Evolutionary conservation across 2,797 vertebrate genomes (phyloP).

Genomic region (Varecia variegata): DNA sequence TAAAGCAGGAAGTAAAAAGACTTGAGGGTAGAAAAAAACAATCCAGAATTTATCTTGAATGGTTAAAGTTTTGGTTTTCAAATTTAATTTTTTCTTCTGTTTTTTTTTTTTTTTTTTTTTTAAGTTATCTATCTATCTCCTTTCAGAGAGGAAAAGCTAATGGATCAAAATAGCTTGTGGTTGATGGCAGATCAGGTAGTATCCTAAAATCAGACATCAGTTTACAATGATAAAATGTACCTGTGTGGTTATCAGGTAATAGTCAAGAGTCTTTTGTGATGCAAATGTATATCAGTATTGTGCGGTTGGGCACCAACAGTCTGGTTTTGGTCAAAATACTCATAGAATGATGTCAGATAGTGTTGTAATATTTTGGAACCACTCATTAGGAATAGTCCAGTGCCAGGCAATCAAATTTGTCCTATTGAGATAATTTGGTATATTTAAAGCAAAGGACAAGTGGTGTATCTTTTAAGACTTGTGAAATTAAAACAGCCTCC

Average conservation of each 20-base stretch:
- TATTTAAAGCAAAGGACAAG: neutral
- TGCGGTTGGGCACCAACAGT: neutral
- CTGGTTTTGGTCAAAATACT: neutral
- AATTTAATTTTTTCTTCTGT: neutral
- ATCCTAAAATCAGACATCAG: neutral
- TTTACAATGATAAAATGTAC: neutral
- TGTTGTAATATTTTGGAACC: neutral
- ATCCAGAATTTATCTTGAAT: neutral
- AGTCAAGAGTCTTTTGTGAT: neutral
- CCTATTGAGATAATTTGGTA: neutral
- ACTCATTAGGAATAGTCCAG: neutral
- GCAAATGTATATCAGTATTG: neutral
- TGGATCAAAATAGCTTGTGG: neutral
- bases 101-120: neutral
- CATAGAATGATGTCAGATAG: neutral
- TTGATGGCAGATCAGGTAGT: neutral
- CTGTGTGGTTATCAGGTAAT: neutral
- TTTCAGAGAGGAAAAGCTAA: neutral
- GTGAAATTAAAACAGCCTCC: neutral
- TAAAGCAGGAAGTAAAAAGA: neutral
- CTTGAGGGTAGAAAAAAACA: neutral
- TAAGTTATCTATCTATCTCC: neutral
- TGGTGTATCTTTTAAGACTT: neutral
- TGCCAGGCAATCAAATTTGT: neutral
- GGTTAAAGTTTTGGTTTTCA: neutral